Conservation (phyloP, 2,113 vertebrate genomes). For the Corvus hawaiiensis region DNA sequence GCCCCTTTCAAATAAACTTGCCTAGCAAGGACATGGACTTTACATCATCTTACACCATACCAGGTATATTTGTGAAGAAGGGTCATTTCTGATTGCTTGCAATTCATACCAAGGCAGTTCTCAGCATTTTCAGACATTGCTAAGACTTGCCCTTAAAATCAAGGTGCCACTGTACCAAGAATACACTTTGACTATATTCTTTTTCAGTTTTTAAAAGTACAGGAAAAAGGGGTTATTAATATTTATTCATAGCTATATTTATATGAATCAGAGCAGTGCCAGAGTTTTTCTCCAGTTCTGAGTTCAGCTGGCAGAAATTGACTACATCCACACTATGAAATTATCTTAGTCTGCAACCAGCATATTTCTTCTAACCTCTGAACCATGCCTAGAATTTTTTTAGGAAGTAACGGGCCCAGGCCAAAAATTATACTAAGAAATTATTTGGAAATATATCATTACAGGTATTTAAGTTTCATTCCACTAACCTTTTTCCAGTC, state of each 20-base stretch:
- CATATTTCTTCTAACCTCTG: neutral
- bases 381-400: neutral
- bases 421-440: neutral
- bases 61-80: neutral
- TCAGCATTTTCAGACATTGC: neutral
- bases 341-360: neutral
- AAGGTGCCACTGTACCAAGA: neutral
- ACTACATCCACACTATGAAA: neutral
- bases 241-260: neutral
- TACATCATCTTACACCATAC: neutral
- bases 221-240: neutral
- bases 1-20: neutral
- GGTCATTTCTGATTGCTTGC: neutral
- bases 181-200: neutral
- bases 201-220: neutral
- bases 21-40: neutral
- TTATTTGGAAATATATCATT: neutral
- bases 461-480: neutral
- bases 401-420: neutral
- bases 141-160: neutral
- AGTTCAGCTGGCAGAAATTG: slow-evolving; percentile 28
- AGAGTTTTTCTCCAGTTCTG: neutral
- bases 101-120: neutral
- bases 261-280: neutral
- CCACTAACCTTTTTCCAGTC: neutral